Conservation (phyloP, 2,113 vertebrate species). For the Pterocles burchelli region DNA sequence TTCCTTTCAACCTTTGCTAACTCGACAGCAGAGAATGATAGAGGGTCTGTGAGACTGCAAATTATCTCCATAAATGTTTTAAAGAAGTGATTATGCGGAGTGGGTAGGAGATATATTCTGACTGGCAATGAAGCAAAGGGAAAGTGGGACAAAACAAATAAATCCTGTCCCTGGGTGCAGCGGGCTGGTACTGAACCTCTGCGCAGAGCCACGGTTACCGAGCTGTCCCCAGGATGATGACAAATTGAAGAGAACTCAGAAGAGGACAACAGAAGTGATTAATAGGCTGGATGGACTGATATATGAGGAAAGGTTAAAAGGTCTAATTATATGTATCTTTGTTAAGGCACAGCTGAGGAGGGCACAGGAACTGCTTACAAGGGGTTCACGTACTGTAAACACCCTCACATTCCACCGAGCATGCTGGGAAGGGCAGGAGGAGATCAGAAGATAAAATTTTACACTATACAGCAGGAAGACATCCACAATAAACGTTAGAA, state of each 20-base stretch:
- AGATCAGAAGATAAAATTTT: slow-evolving; percentile 9
- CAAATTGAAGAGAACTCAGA: slow-evolving; percentile 43
- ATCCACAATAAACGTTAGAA: neutral
- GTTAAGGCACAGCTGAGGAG: slow-evolving; percentile 35
- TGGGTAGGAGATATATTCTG: neutral
- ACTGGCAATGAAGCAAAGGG: neutral
- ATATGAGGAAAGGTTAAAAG: slow-evolving; percentile 44
- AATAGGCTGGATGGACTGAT: slow-evolving; percentile 44
- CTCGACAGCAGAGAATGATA: neutral
- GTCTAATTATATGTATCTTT: slow-evolving; percentile 49
- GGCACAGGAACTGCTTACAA: neutral
- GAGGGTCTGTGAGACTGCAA: neutral
- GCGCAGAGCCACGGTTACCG: fast-evolving
- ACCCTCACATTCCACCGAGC: neutral
- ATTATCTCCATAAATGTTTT: slow-evolving; percentile 28
- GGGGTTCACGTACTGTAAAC: neutral
- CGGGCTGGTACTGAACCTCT: neutral
- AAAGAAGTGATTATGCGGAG: slow-evolving; percentile 11
- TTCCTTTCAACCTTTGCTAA: neutral
- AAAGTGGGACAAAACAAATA: slow-evolving; percentile 1
- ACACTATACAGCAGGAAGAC: neutral
- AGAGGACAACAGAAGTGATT: slow-evolving; percentile 43
- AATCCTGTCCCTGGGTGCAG: neutral
- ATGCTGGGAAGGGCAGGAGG: neutral
- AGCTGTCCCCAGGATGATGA: slow-evolving; percentile 14